These are phyloP conservation scores for Sebastes schlegelii DNA, from an alignment of 2,113 vertebrate genomes.

Conservation along the genomic window DNA sequence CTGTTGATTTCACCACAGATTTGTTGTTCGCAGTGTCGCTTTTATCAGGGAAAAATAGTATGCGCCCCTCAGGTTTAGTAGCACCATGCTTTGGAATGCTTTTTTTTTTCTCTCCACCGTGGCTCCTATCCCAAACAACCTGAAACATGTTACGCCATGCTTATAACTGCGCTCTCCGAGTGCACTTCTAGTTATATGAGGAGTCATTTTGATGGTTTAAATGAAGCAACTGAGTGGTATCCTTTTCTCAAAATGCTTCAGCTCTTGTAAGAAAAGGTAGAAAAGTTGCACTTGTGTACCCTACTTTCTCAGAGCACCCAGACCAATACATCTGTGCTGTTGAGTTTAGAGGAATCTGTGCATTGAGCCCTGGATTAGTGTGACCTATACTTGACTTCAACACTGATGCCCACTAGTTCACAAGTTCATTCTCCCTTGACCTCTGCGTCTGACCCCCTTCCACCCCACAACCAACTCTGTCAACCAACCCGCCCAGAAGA, in stretches of 20 bases:
- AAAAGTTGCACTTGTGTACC: background rate
- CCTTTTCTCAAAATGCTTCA: background rate
- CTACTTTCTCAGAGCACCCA: constrained; percentile 25
- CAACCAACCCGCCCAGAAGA: constrained; percentile 15
- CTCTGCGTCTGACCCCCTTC: constrained; percentile 43
- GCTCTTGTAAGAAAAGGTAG: background rate
- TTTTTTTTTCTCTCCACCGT: too few species aligned
- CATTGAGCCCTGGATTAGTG: constrained; percentile 71
- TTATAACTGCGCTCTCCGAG: too few species aligned
- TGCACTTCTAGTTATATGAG: too few species aligned
- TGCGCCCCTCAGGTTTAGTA: too few species aligned
- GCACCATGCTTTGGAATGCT: too few species aligned
- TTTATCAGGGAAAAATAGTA: too few species aligned
- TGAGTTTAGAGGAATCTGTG: constrained; percentile 63
- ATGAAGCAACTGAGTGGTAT: too few species aligned
- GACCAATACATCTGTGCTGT: constrained; percentile 64
- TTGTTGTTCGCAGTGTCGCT: too few species aligned
- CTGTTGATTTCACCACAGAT: too few species aligned
- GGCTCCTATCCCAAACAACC: too few species aligned
- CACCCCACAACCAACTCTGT: background rate
- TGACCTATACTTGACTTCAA: constrained; percentile 76
- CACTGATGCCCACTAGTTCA: constrained; percentile 58
- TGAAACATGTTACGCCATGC: too few species aligned
- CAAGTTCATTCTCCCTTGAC: constrained; percentile 67
- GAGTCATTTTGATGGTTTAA: too few species aligned